Percentiles rank a stretch among this genome's conserved stretches.
phyloP scores from a whole-genome alignment of 2,888 invertebrate genomes.

The Clostera curtula region DNA sequence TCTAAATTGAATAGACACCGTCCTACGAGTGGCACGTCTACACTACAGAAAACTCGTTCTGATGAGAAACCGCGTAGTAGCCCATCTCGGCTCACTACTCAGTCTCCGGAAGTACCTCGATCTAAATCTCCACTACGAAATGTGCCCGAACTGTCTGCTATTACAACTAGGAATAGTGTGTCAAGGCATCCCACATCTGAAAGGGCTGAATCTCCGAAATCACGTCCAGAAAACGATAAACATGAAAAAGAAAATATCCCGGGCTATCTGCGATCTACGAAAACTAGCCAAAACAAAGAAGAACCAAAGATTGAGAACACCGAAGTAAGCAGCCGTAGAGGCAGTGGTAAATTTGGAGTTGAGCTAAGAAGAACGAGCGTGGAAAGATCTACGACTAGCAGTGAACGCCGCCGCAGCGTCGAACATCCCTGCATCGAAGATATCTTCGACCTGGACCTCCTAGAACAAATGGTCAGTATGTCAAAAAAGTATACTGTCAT shows the following conservation, averaged over 20 bases:
- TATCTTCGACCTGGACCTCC: constrained; percentile 80
- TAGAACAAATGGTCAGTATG: constrained; percentile 83
- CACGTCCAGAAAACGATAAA: constrained; percentile 30
- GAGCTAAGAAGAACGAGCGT: constrained; percentile 76
- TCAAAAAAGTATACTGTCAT: too few species aligned
- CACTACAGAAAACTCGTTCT: constrained; percentile 18
- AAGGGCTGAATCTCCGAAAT: constrained; percentile 39
- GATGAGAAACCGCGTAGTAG: constrained; percentile 36
- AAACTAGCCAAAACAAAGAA: constrained; percentile 55
- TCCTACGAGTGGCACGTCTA: constrained; percentile 24
- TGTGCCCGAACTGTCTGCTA: constrained; percentile 30
- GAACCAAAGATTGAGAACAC: constrained; percentile 47
- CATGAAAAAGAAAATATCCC: constrained; percentile 49
- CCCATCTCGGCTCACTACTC: constrained; percentile 30
- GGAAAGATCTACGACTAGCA: constrained; percentile 60
- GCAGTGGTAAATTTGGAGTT: constrained; percentile 80
- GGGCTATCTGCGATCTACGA: constrained; percentile 52
- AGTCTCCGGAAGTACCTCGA: constrained; percentile 38
- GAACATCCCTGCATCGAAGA: constrained; percentile 80
- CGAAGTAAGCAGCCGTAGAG: constrained; percentile 66
- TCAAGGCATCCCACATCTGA: constrained; percentile 33
- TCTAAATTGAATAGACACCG: constrained; percentile 21
- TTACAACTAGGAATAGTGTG: constrained; percentile 28
- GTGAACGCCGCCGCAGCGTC: constrained; percentile 61
- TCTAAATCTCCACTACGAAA: constrained; percentile 41